Evolutionary conservation across 2,113 vertebrate species (phyloP).

Genomic region (Oryzias curvinotus): DNA sequence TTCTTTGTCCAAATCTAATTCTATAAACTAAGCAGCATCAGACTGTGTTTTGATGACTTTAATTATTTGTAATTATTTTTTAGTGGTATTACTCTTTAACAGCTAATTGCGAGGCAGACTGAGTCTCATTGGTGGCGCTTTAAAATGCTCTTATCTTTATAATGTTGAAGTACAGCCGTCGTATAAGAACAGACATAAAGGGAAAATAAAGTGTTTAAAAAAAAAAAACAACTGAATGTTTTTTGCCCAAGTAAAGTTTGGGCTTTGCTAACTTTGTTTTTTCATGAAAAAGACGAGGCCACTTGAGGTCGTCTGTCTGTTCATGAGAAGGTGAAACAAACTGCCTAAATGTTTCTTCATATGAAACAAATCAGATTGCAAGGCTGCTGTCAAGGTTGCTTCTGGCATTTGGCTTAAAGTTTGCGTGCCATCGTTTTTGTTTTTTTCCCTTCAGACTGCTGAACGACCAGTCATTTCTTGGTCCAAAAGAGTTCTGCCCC

Average conservation of each 20-base stretch:
- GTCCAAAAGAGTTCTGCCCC: no score
- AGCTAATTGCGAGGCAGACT: constrained; percentile 59
- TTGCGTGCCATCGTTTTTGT: constrained; percentile 76
- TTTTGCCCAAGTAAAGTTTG: constrained; percentile 81
- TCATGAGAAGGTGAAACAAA: constrained; percentile 99
- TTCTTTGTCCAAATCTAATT: neutral
- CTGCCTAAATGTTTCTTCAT: constrained; percentile 99
- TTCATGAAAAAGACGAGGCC: constrained; percentile 93
- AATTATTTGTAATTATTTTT: constrained; percentile 4
- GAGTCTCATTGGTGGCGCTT: constrained; percentile 85
- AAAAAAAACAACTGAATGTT: constrained; percentile 76
- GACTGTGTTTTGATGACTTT: constrained; percentile 1
- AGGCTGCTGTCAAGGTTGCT: constrained; percentile 99
- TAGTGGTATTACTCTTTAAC: constrained; percentile 62
- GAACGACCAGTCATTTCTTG: constrained; percentile 1
- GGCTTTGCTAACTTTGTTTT: constrained; percentile 90
- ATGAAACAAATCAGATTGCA: constrained; percentile 93
- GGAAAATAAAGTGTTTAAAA: constrained; percentile 28
- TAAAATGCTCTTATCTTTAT: constrained; percentile 77
- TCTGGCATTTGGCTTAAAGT: constrained; percentile 94
- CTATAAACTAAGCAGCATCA: no score
- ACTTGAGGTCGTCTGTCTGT: constrained; percentile 85
- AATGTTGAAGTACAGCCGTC: constrained; percentile 80
- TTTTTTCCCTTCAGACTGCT: constrained; percentile 15
- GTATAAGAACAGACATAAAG: constrained; percentile 75